Percentiles rank a stretch among this genome's conserved stretches.
phyloP scores from a whole-genome alignment of 2,797 vertebrate genomes.

The Micropoecilia bifurca region DNA sequence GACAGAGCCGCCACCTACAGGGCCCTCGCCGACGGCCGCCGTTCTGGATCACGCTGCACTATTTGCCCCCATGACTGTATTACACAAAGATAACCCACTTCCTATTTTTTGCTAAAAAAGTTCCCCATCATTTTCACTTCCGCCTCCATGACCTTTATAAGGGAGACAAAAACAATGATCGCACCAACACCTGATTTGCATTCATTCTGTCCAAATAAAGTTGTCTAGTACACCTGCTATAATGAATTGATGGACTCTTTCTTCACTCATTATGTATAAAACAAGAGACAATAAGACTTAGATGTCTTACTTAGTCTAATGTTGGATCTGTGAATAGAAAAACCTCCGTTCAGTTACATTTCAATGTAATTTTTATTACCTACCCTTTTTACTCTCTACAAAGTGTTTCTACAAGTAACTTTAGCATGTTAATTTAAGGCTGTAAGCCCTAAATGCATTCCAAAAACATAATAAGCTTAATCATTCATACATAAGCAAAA shows the following conservation, averaged over 20 bases:
- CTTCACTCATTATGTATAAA: not conserved
- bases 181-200: not conserved
- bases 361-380: not conserved
- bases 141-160: not conserved
- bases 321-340: not conserved
- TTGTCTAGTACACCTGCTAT: not conserved
- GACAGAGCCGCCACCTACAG: conserved; percentile 17
- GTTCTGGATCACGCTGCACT: not conserved
- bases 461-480: not conserved
- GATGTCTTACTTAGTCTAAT: not conserved
- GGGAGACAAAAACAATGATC: not conserved
- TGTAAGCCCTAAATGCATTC: not conserved
- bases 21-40: conserved; percentile 6
- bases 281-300: not conserved
- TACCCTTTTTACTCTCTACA: not conserved
- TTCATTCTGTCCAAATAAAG: not conserved
- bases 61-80: conserved; percentile 22
- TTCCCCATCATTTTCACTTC: conserved; percentile 51
- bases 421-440: not conserved
- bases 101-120: conserved; percentile 33
- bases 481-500: not conserved
- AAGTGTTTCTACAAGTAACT: not conserved
- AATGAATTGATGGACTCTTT: not conserved
- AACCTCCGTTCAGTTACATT: not conserved
- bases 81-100: conserved; percentile 50